Percentiles rank a stretch among this genome's conserved stretches.
phyloP scores from a whole-genome alignment of 2,113 vertebrate species.

The Nothoprocta perdicaria region DNA sequence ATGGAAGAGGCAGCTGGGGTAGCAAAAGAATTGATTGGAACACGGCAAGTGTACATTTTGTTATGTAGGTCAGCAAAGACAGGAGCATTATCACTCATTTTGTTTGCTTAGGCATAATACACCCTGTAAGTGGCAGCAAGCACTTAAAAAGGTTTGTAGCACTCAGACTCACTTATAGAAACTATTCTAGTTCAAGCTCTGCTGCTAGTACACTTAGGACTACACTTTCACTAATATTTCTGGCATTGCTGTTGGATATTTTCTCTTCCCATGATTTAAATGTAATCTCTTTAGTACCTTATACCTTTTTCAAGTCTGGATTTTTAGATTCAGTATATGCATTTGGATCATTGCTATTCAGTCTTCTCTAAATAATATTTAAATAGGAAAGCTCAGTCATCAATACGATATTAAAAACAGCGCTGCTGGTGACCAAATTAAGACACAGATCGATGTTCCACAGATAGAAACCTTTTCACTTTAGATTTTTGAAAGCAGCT shows the following conservation, averaged over 20 bases:
- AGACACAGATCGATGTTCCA: background rate
- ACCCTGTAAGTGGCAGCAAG: background rate
- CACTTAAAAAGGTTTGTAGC: background rate
- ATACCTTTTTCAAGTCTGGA: background rate
- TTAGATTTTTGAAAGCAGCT: background rate
- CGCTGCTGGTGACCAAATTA: background rate
- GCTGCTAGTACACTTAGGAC: background rate
- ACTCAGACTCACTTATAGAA: background rate
- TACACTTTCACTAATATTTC: background rate
- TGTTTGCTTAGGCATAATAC: conserved; percentile 3
- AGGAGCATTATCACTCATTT: conserved; percentile 10
- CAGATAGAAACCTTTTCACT: background rate
- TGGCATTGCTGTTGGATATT: background rate
- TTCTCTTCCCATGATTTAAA: background rate
- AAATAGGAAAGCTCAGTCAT: background rate
- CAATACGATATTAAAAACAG: background rate
- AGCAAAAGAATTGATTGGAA: conserved; percentile 23
- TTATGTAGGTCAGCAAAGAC: conserved; percentile 27
- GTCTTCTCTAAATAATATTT: background rate
- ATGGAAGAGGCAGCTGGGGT: background rate
- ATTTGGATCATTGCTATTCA: background rate
- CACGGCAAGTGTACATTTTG: background rate
- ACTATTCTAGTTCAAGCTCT: background rate
- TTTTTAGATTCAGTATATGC: background rate
- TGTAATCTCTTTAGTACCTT: background rate